Evolutionary conservation across 2,888 invertebrate genomes (phyloP).

Genomic region (Phyto melanocephala): DNA sequence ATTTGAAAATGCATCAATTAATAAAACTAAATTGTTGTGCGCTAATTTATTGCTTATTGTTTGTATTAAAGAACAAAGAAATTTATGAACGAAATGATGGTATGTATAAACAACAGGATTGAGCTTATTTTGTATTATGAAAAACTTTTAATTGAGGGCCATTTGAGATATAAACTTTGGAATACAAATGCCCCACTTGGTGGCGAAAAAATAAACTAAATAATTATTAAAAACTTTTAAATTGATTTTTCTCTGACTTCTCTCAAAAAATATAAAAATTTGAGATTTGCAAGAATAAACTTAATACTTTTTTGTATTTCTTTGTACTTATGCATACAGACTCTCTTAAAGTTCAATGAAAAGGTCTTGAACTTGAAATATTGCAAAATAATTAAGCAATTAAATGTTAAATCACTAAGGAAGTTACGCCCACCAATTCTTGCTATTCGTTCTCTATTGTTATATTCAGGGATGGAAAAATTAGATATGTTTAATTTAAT

Average conservation of each 20-base stretch:
- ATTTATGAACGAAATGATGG: too few species aligned
- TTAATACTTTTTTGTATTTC: too few species aligned
- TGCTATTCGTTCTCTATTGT: too few species aligned
- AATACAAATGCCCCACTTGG: neutral
- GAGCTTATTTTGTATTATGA: neutral
- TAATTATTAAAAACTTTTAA: too few species aligned
- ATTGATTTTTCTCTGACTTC: conserved; percentile 18
- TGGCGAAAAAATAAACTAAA: neutral
- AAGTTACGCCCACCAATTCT: neutral
- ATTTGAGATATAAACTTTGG: neutral
- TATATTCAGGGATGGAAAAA: too few species aligned
- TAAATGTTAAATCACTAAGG: conserved; percentile 1
- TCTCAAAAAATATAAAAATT: neutral
- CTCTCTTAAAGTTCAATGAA: neutral
- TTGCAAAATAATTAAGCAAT: neutral
- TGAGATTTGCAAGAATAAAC: neutral
- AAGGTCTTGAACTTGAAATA: conserved; percentile 53
- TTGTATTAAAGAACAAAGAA: conserved; percentile 29
- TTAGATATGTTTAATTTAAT: too few species aligned
- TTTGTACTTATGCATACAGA: neutral
- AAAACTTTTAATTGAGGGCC: neutral
- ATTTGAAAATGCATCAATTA: neutral
- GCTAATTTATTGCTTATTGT: neutral
- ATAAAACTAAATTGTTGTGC: neutral
- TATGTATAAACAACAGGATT: neutral